Percentiles rank a stretch among this genome's conserved stretches.
These are phyloP conservation scores for Hypselothyrea guttata DNA, from an alignment of 2,888 invertebrate species.

Conservation along the genomic window DNA sequence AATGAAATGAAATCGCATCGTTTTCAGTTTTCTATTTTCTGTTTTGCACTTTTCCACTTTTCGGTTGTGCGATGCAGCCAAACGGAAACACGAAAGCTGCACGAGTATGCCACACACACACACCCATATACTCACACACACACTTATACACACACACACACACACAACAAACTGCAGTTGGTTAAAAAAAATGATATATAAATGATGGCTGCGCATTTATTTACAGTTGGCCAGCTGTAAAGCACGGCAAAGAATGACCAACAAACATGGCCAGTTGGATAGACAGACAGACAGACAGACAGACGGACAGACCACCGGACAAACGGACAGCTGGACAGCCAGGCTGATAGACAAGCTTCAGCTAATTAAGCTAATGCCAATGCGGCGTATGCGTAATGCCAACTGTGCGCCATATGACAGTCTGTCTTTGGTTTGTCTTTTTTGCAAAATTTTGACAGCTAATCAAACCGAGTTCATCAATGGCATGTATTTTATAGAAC, in stretches of 20 bases:
- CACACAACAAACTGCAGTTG: slow-evolving; percentile 37
- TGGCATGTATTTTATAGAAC: slow-evolving; percentile 10
- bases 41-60: slow-evolving; percentile 39
- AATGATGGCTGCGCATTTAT: slow-evolving; percentile 71
- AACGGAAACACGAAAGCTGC: slow-evolving; percentile 67
- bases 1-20: slow-evolving; percentile 67
- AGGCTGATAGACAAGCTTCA: slow-evolving; percentile 22
- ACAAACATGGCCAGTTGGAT: slow-evolving; percentile 22
- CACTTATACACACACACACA: slow-evolving; percentile 7
- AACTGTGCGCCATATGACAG: slow-evolving; percentile 12
- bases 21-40: slow-evolving; percentile 49
- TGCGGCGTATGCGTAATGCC: slow-evolving; percentile 63
- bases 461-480: slow-evolving; percentile 43
- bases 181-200: slow-evolving; percentile 54
- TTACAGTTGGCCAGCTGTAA: slow-evolving; percentile 65
- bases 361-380: slow-evolving; percentile 71
- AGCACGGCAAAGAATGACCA: slow-evolving; percentile 61
- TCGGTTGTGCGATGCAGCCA: slow-evolving; percentile 60
- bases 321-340: slow-evolving; percentile 6
- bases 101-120: slow-evolving; percentile 43
- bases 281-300: not conserved
- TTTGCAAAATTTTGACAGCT: slow-evolving; percentile 6
- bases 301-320: slow-evolving; percentile 1
- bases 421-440: not conserved
- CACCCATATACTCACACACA: slow-evolving; percentile 11